Conservation (phyloP, 2,888 invertebrate genomes). For the Merodon equestris region DNA sequence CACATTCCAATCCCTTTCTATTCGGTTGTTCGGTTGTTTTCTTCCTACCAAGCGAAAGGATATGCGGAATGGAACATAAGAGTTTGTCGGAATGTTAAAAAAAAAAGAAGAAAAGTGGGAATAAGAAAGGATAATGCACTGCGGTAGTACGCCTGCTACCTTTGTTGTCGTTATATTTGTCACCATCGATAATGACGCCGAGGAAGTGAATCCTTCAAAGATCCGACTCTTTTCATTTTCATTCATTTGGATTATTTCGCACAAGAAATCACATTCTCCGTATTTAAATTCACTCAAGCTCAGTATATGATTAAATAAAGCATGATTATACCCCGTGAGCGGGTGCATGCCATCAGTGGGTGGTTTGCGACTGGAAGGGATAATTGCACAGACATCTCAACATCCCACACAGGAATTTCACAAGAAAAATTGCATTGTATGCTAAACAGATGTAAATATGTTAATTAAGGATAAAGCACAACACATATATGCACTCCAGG, state of each 20-base stretch:
- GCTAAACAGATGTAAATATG: conserved; percentile 63
- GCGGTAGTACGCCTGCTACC: conserved; percentile 40
- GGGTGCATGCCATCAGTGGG: not conserved
- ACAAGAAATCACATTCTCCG: conserved; percentile 62
- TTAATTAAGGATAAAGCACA: conserved; percentile 55
- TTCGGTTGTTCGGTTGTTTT: conserved; percentile 6
- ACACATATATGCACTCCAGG: conserved; percentile 51
- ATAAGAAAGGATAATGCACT: conserved; percentile 46
- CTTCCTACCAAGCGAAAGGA: conserved; percentile 31
- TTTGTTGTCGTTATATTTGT: conserved; percentile 32
- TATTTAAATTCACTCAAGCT: conserved; percentile 49
- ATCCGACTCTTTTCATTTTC: conserved; percentile 9
- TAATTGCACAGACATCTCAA: conserved; percentile 38
- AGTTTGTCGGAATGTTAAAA: not conserved
- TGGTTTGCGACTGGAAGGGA: conserved; percentile 15
- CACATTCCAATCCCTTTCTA: conserved; percentile 36
- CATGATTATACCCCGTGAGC: no score
- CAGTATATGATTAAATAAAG: conserved; percentile 47
- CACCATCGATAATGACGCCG: conserved; percentile 60
- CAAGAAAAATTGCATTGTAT: conserved; percentile 51
- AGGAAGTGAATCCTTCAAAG: conserved; percentile 61
- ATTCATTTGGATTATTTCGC: conserved; percentile 8
- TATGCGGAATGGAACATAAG: conserved; percentile 15
- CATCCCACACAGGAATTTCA: conserved; percentile 5
- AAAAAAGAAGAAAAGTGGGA: conserved; percentile 28